Percentiles rank a stretch among this genome's conserved stretches.
Conservation (phyloP, 1,140 invertebrate species). For the Diabrotica virgifera region DNA sequence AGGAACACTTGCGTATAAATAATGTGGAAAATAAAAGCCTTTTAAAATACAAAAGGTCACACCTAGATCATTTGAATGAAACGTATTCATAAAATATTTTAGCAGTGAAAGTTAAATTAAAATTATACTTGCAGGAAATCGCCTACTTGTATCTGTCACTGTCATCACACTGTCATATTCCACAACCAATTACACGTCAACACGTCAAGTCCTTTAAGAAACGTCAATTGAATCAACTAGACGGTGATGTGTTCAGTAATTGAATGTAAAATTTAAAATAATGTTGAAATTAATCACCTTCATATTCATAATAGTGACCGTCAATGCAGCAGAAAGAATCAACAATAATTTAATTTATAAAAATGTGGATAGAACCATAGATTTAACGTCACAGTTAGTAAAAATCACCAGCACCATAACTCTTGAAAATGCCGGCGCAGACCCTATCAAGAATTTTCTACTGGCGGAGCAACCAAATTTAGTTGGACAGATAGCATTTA, state of each 20-base stretch:
- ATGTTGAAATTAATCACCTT: constrained; percentile 29
- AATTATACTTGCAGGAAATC: no score
- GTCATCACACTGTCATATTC: no score
- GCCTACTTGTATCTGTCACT: no score
- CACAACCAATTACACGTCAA: background rate
- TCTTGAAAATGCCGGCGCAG: constrained; percentile 76
- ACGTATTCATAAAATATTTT: no score
- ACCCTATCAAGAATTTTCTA: constrained; percentile 65
- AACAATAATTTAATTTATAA: constrained; percentile 59
- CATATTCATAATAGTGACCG: constrained; percentile 12
- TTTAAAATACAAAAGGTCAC: no score
- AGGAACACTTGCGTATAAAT: no score
- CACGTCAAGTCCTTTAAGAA: background rate
- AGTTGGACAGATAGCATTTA: constrained; percentile 67
- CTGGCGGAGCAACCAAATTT: constrained; percentile 66
- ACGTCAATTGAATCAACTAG: background rate
- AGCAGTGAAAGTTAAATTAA: no score
- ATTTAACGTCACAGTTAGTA: constrained; percentile 84
- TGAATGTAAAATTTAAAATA: constrained; percentile 16
- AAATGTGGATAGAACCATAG: constrained; percentile 82
- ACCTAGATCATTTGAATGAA: no score
- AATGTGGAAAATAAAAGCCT: no score
- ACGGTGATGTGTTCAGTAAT: background rate
- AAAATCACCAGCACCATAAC: constrained; percentile 78
- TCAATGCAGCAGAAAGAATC: constrained; percentile 27